These are phyloP conservation scores for Wasmannia auropunctata DNA, from an alignment of 1,140 invertebrate genomes.

Conservation along the genomic window DNA sequence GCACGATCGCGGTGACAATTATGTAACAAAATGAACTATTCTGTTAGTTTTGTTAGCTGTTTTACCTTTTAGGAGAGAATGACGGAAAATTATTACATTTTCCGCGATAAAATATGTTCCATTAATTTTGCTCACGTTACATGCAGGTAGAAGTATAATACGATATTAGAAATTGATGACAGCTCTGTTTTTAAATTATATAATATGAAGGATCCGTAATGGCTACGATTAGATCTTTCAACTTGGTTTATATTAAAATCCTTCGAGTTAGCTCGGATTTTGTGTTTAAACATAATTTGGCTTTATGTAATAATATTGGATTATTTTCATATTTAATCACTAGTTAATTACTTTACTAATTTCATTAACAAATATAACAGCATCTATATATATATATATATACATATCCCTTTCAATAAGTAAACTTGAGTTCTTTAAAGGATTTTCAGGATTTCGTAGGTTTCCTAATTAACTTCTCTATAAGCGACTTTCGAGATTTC, in stretches of 20 bases:
- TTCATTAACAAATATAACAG: background rate
- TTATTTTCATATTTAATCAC: background rate
- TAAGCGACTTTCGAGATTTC: slow-evolving; percentile 24
- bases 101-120: background rate
- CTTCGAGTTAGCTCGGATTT: background rate
- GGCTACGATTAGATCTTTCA: background rate
- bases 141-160: background rate
- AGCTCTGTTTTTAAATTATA: background rate
- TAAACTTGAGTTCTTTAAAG: background rate
- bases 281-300: background rate
- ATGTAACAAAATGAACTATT: background rate
- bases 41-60: background rate
- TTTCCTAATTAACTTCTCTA: slow-evolving; percentile 16
- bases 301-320: background rate
- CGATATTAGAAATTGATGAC: background rate
- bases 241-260: background rate
- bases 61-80: background rate
- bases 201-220: background rate
- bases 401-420: background rate
- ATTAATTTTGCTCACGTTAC: background rate
- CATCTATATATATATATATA: background rate
- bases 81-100: background rate
- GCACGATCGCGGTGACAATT: background rate
- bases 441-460: background rate
- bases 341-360: slow-evolving; percentile 8